These are phyloP conservation scores for Coracias cyanogaster DNA, from an alignment of 2,797 vertebrate genomes.

Conservation along the genomic window DNA sequence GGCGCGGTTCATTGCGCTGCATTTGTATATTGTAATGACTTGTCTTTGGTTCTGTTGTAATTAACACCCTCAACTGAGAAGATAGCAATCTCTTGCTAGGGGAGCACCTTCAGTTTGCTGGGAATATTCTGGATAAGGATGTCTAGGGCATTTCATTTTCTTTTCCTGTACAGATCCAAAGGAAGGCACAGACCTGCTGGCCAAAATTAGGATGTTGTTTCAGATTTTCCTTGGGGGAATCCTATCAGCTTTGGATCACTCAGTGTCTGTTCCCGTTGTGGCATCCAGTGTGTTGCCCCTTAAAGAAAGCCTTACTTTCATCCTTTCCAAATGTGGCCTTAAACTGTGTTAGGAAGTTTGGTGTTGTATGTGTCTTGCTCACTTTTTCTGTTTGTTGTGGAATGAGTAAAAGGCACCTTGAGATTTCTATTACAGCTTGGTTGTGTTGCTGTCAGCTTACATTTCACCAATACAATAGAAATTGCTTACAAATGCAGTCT, in stretches of 20 bases:
- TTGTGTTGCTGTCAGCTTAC: slow-evolving; percentile 47
- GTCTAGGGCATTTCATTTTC: neutral
- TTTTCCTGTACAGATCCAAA: neutral
- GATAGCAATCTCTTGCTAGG: neutral
- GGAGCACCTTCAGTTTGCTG: slow-evolving; percentile 56
- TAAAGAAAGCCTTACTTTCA: slow-evolving; percentile 81
- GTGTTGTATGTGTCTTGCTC: slow-evolving; percentile 52
- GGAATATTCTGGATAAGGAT: slow-evolving; percentile 44
- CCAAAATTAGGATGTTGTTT: neutral
- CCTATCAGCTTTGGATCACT: neutral
- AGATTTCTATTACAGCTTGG: slow-evolving; percentile 24
- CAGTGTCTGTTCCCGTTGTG: slow-evolving; percentile 26
- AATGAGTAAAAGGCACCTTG: slow-evolving; percentile 69
- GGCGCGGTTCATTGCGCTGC: slow-evolving; percentile 73
- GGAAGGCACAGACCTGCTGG: neutral
- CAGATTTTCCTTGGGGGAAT: slow-evolving; percentile 42
- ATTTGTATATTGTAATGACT: slow-evolving; percentile 72
- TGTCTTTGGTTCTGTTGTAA: slow-evolving; percentile 74
- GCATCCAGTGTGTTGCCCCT: slow-evolving; percentile 44
- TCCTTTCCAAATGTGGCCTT: slow-evolving; percentile 82
- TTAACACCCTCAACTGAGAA: slow-evolving; percentile 47
- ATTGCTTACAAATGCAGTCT: slow-evolving; percentile 55
- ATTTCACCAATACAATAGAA: slow-evolving; percentile 43
- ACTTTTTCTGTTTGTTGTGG: slow-evolving; percentile 50
- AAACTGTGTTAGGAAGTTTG: slow-evolving; percentile 74